These are phyloP conservation scores for Ornithoptera alexandrae DNA, from an alignment of 2,888 invertebrate genomes.

Conservation along the genomic window DNA sequence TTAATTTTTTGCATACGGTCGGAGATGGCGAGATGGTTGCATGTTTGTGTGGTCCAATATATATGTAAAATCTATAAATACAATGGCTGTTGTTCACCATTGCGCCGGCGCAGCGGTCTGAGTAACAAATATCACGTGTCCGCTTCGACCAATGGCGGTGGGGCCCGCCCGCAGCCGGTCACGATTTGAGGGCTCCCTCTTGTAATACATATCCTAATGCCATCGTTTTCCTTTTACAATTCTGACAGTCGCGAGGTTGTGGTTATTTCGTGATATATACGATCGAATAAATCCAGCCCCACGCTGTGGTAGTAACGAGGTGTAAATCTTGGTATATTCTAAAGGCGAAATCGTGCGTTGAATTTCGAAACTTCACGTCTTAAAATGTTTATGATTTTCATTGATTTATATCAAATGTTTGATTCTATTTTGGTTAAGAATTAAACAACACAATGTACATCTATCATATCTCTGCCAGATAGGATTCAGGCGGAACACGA, in stretches of 20 bases:
- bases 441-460: no score
- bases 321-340: constrained; percentile 16
- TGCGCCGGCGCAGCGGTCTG: constrained; percentile 36
- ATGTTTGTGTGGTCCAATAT: constrained; percentile 16
- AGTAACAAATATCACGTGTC: constrained; percentile 39
- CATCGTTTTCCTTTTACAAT: constrained; percentile 31
- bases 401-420: background rate
- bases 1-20: background rate
- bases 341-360: constrained; percentile 2
- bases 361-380: background rate
- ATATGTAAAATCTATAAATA: constrained; percentile 22
- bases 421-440: no score
- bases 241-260: constrained; percentile 27
- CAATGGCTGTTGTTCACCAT: constrained; percentile 30
- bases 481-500: no score
- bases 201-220: constrained; percentile 33
- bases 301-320: constrained; percentile 11
- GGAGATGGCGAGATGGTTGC: background rate
- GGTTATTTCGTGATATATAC: constrained; percentile 22
- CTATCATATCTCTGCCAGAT: no score
- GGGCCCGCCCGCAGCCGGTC: constrained; percentile 54
- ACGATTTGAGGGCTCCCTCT: constrained; percentile 59
- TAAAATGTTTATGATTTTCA: background rate
- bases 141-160: constrained; percentile 53
- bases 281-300: constrained; percentile 25